Percentiles rank a stretch among this genome's conserved stretches.
These are phyloP conservation scores for Hydropotes inermis DNA, from an alignment of 2,113 vertebrate genomes.

Conservation along the genomic window DNA sequence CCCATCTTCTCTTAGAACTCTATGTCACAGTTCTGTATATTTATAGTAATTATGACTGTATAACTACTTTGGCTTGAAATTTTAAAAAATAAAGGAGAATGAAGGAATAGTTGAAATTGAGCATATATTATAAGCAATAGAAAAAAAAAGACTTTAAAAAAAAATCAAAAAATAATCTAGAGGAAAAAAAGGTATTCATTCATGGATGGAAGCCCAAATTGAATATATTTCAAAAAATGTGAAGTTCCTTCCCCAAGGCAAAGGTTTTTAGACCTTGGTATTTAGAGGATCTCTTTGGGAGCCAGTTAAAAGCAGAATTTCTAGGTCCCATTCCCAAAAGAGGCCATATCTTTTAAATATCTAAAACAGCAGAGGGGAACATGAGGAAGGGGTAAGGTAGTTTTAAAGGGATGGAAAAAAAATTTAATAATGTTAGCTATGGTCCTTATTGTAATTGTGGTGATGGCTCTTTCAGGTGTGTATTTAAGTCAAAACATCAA, in stretches of 20 bases:
- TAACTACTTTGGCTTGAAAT: background rate
- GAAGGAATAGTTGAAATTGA: background rate
- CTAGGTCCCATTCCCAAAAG: background rate
- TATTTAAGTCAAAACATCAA: background rate
- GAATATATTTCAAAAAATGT: background rate
- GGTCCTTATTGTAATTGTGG: background rate
- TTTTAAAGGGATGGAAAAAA: background rate
- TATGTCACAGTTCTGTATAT: background rate
- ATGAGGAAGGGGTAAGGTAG: background rate
- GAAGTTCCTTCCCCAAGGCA: background rate
- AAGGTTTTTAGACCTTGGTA: background rate
- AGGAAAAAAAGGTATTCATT: background rate
- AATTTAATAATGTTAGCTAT: background rate
- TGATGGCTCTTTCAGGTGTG: background rate
- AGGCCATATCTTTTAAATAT: background rate
- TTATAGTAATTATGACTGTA: background rate
- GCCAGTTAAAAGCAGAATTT: background rate
- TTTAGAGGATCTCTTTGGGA: background rate
- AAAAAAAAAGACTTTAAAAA: background rate
- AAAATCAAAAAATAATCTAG: background rate
- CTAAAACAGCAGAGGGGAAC: background rate
- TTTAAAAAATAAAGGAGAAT: background rate
- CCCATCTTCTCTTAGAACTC: background rate
- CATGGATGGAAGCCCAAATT: background rate
- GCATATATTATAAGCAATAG: background rate